Percentiles rank a stretch among this genome's conserved stretches.
phyloP scores from a whole-genome alignment of 2,888 invertebrate species.

The Eumacrocentrus americanus region DNA sequence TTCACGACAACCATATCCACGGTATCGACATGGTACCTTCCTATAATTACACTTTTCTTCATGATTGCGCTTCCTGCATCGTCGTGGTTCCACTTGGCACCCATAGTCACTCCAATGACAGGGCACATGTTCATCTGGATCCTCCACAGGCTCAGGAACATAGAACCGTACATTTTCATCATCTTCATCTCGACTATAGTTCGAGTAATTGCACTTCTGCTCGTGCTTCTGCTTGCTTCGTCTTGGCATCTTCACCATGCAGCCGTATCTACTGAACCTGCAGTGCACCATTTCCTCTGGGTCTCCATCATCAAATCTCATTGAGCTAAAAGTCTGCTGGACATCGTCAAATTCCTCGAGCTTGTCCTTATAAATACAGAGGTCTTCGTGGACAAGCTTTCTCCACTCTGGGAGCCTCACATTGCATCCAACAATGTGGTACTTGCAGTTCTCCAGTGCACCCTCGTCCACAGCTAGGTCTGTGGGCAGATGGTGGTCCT shows the following conservation, averaged over 20 bases:
- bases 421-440: slow-evolving; percentile 46
- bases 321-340: slow-evolving; percentile 35
- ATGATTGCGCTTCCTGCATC: slow-evolving; percentile 40
- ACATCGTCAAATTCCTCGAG: slow-evolving; percentile 39
- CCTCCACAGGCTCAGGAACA: slow-evolving; percentile 24
- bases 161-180: slow-evolving; percentile 21
- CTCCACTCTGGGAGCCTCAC: slow-evolving; percentile 46
- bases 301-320: slow-evolving; percentile 35
- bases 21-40: slow-evolving; percentile 45
- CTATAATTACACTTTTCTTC: slow-evolving; percentile 52
- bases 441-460: slow-evolving; percentile 43
- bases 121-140: slow-evolving; percentile 38
- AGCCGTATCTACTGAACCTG: slow-evolving; percentile 44
- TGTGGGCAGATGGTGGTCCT: slow-evolving; percentile 46
- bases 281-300: slow-evolving; percentile 48
- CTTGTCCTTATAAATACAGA: slow-evolving; percentile 47
- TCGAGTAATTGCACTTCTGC: slow-evolving; percentile 29
- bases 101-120: slow-evolving; percentile 49
- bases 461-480: slow-evolving; percentile 40
- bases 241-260: slow-evolving; percentile 50
- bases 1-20: slow-evolving; percentile 41
- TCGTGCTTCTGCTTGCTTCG: slow-evolving; percentile 44
- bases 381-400: slow-evolving; percentile 45
- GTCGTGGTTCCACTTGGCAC: slow-evolving; percentile 46
- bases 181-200: slow-evolving; percentile 20